Evolutionary conservation across 2,797 vertebrate species (phyloP).

Genomic region (Moxostoma hubbsi): DNA sequence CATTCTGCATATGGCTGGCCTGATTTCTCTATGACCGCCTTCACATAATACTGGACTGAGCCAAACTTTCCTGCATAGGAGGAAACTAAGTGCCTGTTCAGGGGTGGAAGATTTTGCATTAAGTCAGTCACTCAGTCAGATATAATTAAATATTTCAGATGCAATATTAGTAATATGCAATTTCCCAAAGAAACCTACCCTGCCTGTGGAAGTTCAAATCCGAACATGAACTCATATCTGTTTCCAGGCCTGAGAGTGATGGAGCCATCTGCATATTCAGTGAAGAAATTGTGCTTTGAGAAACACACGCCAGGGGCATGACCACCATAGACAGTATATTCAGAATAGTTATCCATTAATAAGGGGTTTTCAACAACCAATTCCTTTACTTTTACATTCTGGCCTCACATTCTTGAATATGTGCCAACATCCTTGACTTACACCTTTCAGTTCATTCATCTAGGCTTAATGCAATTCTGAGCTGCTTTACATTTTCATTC

Average conservation of each 20-base stretch:
- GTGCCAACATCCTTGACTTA: too few species aligned
- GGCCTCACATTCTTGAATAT: too few species aligned
- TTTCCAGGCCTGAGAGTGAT: slow-evolving; percentile 83
- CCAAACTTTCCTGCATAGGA: slow-evolving; percentile 90
- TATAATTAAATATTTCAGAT: not conserved
- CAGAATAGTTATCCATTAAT: too few species aligned
- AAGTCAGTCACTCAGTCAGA: not conserved
- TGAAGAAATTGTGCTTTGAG: not conserved
- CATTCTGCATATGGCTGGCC: slow-evolving; percentile 74
- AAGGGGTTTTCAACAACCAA: too few species aligned
- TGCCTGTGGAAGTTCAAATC: slow-evolving; percentile 86
- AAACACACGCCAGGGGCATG: not conserved
- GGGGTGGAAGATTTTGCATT: not conserved
- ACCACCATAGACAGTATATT: too few species aligned
- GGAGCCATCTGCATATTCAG: slow-evolving; percentile 80
- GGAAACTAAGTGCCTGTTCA: slow-evolving; percentile 81
- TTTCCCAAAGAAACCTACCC: slow-evolving; percentile 75
- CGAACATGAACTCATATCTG: slow-evolving; percentile 85
- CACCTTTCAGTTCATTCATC: too few species aligned
- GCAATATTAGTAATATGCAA: not conserved
- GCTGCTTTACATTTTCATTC: too few species aligned
- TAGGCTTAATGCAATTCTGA: too few species aligned
- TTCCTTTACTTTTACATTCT: too few species aligned
- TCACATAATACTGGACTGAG: slow-evolving; percentile 85
- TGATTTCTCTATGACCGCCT: slow-evolving; percentile 79